A percentile compares a stretch with the other conserved stretches of the same genome.
These are phyloP conservation scores for Nyctereutes procyonoides DNA, from an alignment of 2,113 vertebrate species.

Conservation along the genomic window DNA sequence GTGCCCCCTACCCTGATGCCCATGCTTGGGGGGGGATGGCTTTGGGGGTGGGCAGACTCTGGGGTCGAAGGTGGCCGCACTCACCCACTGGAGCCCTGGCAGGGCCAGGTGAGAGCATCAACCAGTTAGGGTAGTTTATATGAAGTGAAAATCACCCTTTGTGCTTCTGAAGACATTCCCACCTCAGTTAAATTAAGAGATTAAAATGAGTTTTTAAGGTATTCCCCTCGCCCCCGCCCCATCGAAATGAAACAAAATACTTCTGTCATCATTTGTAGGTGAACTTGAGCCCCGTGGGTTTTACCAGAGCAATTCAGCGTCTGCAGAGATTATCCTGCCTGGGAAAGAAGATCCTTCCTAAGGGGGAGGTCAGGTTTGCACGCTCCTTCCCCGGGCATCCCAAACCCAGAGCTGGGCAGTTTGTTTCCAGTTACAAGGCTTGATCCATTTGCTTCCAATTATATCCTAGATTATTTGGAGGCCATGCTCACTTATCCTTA, in stretches of 20 bases:
- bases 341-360: not conserved
- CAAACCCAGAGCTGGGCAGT: too few species aligned
- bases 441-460: not conserved
- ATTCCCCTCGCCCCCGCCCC: not conserved
- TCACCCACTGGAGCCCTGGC: fast-evolving
- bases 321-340: not conserved
- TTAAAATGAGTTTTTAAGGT: not conserved
- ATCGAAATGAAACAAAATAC: not conserved
- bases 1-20: too few species aligned
- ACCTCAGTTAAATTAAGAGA: not conserved
- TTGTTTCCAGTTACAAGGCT: not conserved
- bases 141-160: not conserved
- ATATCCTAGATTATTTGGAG: not conserved
- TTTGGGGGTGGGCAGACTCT: fast-evolving
- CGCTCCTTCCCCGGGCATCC: not conserved
- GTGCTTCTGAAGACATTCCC: not conserved
- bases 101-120: not conserved
- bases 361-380: not conserved
- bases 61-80: not conserved
- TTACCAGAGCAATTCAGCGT: not conserved
- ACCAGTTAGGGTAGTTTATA: not conserved
- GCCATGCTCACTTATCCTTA: not conserved
- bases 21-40: fast-evolving
- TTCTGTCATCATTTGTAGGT: not conserved
- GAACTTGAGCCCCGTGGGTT: not conserved